phyloP scores from a whole-genome alignment of 2,888 invertebrate genomes.

The Falcaria lacertinaria region DNA sequence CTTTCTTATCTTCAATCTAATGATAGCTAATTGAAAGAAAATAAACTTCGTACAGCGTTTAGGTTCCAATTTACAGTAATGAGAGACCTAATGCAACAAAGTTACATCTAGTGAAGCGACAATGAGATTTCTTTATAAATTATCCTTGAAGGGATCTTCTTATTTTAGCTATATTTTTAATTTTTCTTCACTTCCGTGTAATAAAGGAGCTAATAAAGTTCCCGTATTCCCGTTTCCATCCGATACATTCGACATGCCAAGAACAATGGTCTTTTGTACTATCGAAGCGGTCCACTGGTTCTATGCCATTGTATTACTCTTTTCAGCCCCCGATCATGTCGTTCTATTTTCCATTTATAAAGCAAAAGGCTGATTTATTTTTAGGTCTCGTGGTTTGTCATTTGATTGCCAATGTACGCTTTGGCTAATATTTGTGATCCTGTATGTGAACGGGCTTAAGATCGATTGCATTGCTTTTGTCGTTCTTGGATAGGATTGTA shows the following conservation, averaged over 20 bases:
- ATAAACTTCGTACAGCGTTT: too few relatives aligned
- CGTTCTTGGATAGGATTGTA: background rate
- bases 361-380: constrained; percentile 48
- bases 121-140: background rate
- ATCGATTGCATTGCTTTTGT: background rate
- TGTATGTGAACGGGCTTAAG: background rate
- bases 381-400: constrained; percentile 30
- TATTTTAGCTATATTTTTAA: background rate
- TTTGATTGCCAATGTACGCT: constrained; percentile 9
- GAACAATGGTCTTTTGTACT: constrained; percentile 71
- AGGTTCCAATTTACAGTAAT: too few relatives aligned
- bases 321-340: constrained; percentile 60
- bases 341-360: constrained; percentile 60
- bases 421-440: background rate
- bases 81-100: background rate
- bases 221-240: constrained; percentile 49
- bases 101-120: background rate
- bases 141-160: too few relatives aligned
- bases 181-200: constrained; percentile 28
- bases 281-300: constrained; percentile 58
- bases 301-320: constrained; percentile 46
- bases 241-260: constrained; percentile 70
- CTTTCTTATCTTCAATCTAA: too few relatives aligned
- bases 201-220: constrained; percentile 51
- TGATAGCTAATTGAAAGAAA: too few relatives aligned